Evolutionary conservation across 1,140 invertebrate genomes (phyloP), one percentile per base, ranked within the genome.

Genomic region (Gerris buenoi): DNA sequence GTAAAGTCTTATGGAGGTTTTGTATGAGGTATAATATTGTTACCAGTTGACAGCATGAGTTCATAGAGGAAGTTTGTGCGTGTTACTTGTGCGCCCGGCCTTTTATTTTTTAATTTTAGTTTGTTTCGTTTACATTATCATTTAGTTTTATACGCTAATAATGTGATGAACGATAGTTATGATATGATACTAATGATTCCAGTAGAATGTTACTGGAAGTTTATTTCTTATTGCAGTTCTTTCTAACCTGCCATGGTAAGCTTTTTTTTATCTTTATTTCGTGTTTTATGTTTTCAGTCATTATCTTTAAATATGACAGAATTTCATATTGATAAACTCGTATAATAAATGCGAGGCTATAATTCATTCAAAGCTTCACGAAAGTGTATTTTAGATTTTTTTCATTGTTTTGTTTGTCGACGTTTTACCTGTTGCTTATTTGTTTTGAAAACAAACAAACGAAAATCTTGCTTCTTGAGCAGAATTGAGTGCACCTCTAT

Each of bases 161-260:
- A 46, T 46, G 33, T 46, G 33, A 46, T 46, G 18, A 46, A 46
- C 33, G 33, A 10, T n/a, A 10, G 33, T 46, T 46, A 46, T 46
- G 33, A 10, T 46, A 18, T 46, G 33, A 46, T 10, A 46, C n/a
- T 46, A 46, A 46, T 5, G 33, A 46, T 46, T 46, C 33, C 33
- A 26, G 61, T 63, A 63, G 61, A 27, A 63, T 63, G 61, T 18
- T 63, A 63, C 27, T 63, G 25, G 61, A 25, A 26, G 61, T 63
- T 25, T 63, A 26, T 27, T 27, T 63, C 14, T 18, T 27, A 26
- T 25, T 27, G 1, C 18, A n/a, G 22, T 26, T 63, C n/a, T 27
- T 63, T 63, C 61, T 63, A 63, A 63, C 61, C 61, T 63, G 61
- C 25, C 2, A 63, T 63, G 61, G 61, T 63, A 63, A 63, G 61